These are phyloP conservation scores for Synanthedon vespiformis DNA, from an alignment of 2,888 invertebrate species.

Conservation along the genomic window DNA sequence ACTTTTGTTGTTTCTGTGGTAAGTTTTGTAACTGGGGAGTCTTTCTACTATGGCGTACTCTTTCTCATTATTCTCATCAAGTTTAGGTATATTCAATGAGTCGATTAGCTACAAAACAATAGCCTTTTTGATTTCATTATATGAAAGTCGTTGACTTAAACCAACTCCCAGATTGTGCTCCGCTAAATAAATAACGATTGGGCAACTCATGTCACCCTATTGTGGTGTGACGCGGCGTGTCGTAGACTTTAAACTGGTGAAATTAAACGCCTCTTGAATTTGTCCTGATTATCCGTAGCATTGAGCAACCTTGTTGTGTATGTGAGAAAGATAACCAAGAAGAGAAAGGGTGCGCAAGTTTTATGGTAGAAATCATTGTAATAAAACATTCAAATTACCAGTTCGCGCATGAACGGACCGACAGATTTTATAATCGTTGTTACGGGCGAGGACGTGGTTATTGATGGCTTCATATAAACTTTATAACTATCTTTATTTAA, in stretches of 20 bases:
- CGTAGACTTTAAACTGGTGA: slow-evolving; percentile 23
- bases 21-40: too few relatives aligned
- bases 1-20: too few relatives aligned
- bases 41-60: too few relatives aligned
- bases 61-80: too few relatives aligned
- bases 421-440: not conserved
- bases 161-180: slow-evolving; percentile 23
- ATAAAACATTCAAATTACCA: slow-evolving; percentile 1
- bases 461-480: not conserved
- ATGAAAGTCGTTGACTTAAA: slow-evolving; percentile 20
- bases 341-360: slow-evolving; percentile 6
- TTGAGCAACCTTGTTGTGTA: slow-evolving; percentile 35
- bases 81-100: too few relatives aligned
- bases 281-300: slow-evolving; percentile 21
- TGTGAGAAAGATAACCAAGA: slow-evolving; percentile 19
- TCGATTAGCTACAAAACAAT: too few relatives aligned
- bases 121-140: too few relatives aligned
- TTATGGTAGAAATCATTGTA: slow-evolving; percentile 6
- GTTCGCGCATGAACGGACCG: not conserved
- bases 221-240: slow-evolving; percentile 21
- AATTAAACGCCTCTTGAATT: slow-evolving; percentile 33
- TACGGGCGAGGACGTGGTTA: not conserved
- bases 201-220: slow-evolving; percentile 41
- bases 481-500: too few relatives aligned
- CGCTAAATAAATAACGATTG: slow-evolving; percentile 41